phyloP scores from a whole-genome alignment of 2,113 vertebrate genomes.

The Burhinus bistriatus region DNA sequence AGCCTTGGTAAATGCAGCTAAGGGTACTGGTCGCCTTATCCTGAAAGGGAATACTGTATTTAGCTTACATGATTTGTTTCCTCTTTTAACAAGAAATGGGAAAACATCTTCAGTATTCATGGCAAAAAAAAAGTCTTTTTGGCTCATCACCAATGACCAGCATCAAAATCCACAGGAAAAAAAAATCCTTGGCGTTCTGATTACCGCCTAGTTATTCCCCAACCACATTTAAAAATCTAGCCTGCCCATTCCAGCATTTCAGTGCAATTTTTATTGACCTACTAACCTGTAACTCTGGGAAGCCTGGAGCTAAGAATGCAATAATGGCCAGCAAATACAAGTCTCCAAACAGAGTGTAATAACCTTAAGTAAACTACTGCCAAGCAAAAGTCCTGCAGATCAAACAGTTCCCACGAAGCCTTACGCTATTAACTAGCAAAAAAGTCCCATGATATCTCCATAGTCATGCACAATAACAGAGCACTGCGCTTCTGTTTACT shows the following conservation, averaged over 20 bases:
- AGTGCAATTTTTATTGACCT: slow-evolving; percentile 81
- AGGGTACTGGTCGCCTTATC: neutral
- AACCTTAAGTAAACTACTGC: slow-evolving; percentile 59
- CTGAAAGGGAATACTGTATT: neutral
- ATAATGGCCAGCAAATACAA: slow-evolving; percentile 54
- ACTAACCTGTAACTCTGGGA: slow-evolving; percentile 61
- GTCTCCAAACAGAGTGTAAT: slow-evolving; percentile 61
- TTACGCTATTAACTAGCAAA: slow-evolving; percentile 57
- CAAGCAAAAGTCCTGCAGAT: slow-evolving; percentile 54
- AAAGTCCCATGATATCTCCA: slow-evolving; percentile 38
- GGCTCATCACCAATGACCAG: neutral
- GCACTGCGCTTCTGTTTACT: slow-evolving; percentile 37
- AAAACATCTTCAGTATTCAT: neutral
- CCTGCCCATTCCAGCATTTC: slow-evolving; percentile 66
- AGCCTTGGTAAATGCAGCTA: neutral
- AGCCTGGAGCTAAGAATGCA: slow-evolving; percentile 65
- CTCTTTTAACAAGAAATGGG: neutral
- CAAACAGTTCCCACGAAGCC: slow-evolving; percentile 63
- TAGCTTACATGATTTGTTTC: neutral
- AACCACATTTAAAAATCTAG: neutral
- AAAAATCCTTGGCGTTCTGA: neutral
- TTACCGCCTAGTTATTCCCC: neutral
- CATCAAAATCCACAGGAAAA: neutral
- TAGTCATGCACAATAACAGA: slow-evolving; percentile 18
- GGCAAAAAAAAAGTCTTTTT: neutral